These are phyloP conservation scores for Patella depressa DNA, from an alignment of 2,888 invertebrate genomes.

Conservation along the genomic window DNA sequence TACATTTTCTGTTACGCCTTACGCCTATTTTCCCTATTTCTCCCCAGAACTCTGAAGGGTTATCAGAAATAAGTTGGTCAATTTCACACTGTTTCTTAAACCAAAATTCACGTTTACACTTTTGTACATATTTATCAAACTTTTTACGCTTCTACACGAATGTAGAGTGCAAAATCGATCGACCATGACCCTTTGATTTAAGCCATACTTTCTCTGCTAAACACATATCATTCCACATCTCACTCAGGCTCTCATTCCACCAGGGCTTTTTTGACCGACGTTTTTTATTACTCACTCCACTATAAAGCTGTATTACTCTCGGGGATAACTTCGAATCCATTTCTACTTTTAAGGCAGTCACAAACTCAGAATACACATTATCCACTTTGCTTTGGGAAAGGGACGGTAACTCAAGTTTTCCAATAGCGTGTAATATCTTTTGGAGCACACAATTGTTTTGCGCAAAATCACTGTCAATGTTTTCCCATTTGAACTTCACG, in stretches of 20 bases:
- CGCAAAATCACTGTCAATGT: background rate
- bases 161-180: background rate
- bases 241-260: background rate
- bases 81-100: too few relatives aligned
- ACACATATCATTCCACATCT: background rate
- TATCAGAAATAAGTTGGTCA: too few relatives aligned
- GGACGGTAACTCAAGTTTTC: background rate
- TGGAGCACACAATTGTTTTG: background rate
- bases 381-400: background rate
- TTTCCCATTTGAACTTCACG: background rate
- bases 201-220: background rate
- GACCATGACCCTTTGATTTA: background rate
- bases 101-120: background rate
- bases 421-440: background rate
- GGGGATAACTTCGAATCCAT: constrained; percentile 2
- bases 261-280: background rate
- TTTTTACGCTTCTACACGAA: background rate
- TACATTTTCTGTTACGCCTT: background rate
- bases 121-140: background rate
- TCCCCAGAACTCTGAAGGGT: background rate
- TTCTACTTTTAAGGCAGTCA: background rate
- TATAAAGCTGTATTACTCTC: background rate
- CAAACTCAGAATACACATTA: background rate
- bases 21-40: background rate
- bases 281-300: background rate